phyloP scores from a whole-genome alignment of 2,113 vertebrate species.

The Bubalus kerabau region DNA sequence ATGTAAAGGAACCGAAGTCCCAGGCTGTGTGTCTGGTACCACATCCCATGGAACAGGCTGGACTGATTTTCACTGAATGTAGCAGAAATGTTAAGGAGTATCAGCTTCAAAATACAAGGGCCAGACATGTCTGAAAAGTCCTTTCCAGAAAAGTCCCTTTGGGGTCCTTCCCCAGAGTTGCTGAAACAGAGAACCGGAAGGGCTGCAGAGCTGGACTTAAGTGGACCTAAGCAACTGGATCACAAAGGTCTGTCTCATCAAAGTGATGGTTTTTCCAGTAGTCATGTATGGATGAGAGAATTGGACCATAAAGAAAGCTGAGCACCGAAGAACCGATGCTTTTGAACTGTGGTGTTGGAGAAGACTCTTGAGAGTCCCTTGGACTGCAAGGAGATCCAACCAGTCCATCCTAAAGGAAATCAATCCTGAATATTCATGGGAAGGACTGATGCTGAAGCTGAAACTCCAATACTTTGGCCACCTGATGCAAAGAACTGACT shows the following conservation, averaged over 20 bases:
- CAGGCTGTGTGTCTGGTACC: background rate
- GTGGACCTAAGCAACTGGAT: background rate
- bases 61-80: background rate
- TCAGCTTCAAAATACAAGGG: background rate
- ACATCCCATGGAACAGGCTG: background rate
- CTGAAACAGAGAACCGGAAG: background rate
- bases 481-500: background rate
- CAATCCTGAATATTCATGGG: background rate
- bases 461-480: background rate
- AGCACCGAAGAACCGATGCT: rapidly evolving
- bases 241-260: background rate
- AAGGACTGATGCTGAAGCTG: background rate
- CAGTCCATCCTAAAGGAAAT: background rate
- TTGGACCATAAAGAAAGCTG: background rate
- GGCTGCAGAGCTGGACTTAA: background rate
- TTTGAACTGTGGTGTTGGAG: background rate
- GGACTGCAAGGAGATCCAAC: background rate
- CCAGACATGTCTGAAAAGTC: background rate
- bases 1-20: background rate
- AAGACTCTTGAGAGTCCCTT: background rate
- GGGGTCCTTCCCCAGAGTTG: too few relatives aligned
- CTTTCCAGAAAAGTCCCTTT: background rate
- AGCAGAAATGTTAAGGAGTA: background rate
- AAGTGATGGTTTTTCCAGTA: rapidly evolving
- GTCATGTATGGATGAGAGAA: background rate